These are phyloP conservation scores for Mamestra brassicae DNA, from an alignment of 2,888 invertebrate species.

Conservation along the genomic window DNA sequence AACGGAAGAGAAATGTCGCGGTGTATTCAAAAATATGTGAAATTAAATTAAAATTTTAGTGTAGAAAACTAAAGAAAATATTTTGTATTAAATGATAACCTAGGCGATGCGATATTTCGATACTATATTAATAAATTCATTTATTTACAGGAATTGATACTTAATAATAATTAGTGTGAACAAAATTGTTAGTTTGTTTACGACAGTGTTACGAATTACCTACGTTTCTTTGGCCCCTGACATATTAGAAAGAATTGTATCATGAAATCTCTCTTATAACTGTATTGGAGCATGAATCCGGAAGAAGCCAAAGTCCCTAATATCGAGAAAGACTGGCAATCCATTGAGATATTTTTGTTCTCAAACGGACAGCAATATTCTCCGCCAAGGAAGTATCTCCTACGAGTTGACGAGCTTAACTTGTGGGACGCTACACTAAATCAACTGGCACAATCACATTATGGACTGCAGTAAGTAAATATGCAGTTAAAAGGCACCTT, in stretches of 20 bases:
- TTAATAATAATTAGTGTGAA: neutral
- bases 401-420: slow-evolving; percentile 74
- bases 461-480: slow-evolving; percentile 76
- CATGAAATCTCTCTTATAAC: neutral
- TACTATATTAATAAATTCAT: slow-evolving; percentile 19
- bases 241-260: neutral
- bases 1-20: slow-evolving; percentile 49
- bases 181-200: slow-evolving; percentile 39
- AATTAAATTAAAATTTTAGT: slow-evolving; percentile 40
- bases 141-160: neutral
- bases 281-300: slow-evolving; percentile 45
- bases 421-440: slow-evolving; percentile 78
- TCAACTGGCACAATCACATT: slow-evolving; percentile 78
- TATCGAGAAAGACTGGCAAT: slow-evolving; percentile 64
- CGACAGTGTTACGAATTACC: neutral
- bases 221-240: slow-evolving; percentile 15
- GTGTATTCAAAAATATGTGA: slow-evolving; percentile 50
- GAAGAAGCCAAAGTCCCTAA: slow-evolving; percentile 66
- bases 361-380: slow-evolving; percentile 82
- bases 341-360: slow-evolving; percentile 83
- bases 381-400: slow-evolving; percentile 85
- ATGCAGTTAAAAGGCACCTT: neutral
- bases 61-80: slow-evolving; percentile 29
- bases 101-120: slow-evolving; percentile 15
- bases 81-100: slow-evolving; percentile 45